phyloP scores from a whole-genome alignment of 2,113 vertebrate genomes.

The Melospiza georgiana region DNA sequence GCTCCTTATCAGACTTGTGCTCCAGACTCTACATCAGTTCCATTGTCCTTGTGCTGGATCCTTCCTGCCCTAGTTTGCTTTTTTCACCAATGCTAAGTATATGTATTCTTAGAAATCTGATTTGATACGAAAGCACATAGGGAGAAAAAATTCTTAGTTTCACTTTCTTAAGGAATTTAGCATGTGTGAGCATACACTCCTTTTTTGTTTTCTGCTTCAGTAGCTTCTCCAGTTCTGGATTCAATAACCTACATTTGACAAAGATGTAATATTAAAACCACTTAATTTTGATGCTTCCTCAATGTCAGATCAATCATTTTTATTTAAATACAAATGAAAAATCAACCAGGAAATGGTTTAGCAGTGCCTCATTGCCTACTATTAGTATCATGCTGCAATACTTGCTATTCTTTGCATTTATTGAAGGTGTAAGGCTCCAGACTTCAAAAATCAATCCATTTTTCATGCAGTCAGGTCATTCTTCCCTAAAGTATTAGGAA shows the following conservation, averaged over 20 bases:
- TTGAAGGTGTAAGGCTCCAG: background rate
- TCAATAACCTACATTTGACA: background rate
- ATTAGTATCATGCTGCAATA: background rate
- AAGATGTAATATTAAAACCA: background rate
- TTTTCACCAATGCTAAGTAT: background rate
- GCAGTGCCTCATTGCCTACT: background rate
- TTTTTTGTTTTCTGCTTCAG: background rate
- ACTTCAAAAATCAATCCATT: background rate
- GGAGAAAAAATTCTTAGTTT: background rate
- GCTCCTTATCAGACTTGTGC: background rate
- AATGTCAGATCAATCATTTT: constrained; percentile 6
- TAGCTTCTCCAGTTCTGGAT: background rate
- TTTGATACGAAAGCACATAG: background rate
- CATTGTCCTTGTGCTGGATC: background rate
- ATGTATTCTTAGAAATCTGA: constrained; percentile 3
- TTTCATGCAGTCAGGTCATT: background rate
- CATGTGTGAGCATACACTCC: background rate
- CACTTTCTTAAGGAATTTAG: background rate
- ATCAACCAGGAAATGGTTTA: background rate
- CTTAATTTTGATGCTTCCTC: constrained; percentile 11
- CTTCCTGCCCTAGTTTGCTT: constrained; percentile 4
- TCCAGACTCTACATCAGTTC: background rate
- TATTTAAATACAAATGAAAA: constrained; percentile 39
- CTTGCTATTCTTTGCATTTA: background rate
- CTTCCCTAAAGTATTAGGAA: background rate